phyloP scores from a whole-genome alignment of 2,797 vertebrate species.

The Arnoldichthys spilopterus region DNA sequence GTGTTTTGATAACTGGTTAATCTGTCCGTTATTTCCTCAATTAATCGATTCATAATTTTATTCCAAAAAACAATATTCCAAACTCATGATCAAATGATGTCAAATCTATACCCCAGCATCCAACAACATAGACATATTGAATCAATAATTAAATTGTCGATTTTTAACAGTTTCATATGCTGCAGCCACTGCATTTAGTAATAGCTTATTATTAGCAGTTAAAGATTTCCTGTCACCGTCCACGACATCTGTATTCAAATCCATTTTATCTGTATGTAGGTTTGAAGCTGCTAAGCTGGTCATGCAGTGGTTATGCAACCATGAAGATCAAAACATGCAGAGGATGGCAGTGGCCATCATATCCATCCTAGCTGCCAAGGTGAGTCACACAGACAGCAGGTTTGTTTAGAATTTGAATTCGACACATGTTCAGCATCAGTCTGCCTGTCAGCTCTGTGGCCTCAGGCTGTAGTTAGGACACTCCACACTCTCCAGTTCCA shows the following conservation, averaged over 20 bases:
- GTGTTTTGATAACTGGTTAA: too few relatives aligned
- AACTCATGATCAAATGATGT: too few relatives aligned
- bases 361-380: slow-evolving; percentile 98
- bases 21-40: too few relatives aligned
- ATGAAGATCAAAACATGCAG: slow-evolving; percentile 99
- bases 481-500: background rate
- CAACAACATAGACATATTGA: too few relatives aligned
- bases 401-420: background rate
- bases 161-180: too few relatives aligned
- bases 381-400: slow-evolving; percentile 59
- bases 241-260: background rate
- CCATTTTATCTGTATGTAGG: slow-evolving; percentile 69
- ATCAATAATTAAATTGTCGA: too few relatives aligned
- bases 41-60: too few relatives aligned
- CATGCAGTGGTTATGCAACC: slow-evolving; percentile 99
- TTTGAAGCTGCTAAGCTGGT: slow-evolving; percentile 99
- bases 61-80: too few relatives aligned
- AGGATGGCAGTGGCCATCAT: slow-evolving; percentile 99
- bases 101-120: too few relatives aligned
- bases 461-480: background rate
- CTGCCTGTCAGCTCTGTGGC: background rate
- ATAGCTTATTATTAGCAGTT: background rate
- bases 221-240: background rate
- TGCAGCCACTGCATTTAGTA: too few relatives aligned
- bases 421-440: background rate